These are phyloP conservation scores for Pristionchus entomophagus DNA, from an alignment of 2,888 invertebrate genomes.

Conservation along the genomic window DNA sequence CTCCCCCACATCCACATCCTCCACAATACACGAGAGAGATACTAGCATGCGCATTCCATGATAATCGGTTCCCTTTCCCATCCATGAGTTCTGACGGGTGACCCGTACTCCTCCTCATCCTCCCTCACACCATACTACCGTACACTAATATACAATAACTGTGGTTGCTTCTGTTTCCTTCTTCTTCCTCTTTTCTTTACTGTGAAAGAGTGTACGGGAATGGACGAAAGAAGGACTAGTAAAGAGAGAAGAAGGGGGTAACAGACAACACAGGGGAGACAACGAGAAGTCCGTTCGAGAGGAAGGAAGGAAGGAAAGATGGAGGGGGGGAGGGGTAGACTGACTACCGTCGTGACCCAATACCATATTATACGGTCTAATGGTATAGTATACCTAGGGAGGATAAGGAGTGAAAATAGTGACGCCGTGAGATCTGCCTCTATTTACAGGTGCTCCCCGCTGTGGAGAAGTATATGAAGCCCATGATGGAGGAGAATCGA, in stretches of 20 bases:
- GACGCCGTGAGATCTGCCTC: background rate
- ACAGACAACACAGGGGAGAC: background rate
- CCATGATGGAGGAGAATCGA: constrained; percentile 61
- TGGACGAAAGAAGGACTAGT: background rate
- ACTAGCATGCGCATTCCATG: background rate
- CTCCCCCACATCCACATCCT: background rate
- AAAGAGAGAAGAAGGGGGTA: background rate
- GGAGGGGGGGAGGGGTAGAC: background rate
- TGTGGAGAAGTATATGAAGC: constrained; percentile 59
- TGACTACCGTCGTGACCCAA: no score
- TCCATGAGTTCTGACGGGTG: background rate
- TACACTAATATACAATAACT: background rate
- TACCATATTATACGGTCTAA: constrained; percentile 12
- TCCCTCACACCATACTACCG: no score
- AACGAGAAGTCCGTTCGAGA: background rate
- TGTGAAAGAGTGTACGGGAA: background rate
- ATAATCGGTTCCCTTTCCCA: background rate
- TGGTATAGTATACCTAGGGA: background rate
- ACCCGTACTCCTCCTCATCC: background rate
- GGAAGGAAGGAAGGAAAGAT: background rate
- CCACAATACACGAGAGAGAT: background rate
- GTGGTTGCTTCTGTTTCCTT: background rate
- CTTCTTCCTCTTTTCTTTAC: background rate
- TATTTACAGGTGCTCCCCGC: constrained; percentile 59
- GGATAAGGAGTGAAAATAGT: background rate